Evolutionary conservation across 1,140 invertebrate genomes (phyloP).

Genomic region (Dendroctonus valens): DNA sequence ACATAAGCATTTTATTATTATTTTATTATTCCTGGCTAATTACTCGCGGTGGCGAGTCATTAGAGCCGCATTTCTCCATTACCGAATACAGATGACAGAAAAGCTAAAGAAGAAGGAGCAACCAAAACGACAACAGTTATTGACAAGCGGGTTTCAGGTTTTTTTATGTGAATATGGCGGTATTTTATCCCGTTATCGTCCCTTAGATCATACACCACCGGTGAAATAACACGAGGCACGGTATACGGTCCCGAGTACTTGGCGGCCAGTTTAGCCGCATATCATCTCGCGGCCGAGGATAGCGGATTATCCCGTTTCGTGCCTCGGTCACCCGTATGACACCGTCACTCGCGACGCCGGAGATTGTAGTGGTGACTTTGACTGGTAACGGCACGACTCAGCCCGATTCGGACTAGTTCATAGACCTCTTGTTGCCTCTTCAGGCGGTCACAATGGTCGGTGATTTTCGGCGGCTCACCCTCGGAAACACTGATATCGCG

Average conservation of each 20-base stretch:
- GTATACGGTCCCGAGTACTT: constrained; percentile 33
- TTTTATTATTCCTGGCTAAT: too few relatives aligned
- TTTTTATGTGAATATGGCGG: neutral
- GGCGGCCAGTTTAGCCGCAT: constrained; percentile 29
- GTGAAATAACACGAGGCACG: constrained; percentile 5
- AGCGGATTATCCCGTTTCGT: constrained; percentile 27
- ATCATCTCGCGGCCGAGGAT: constrained; percentile 20
- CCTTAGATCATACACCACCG: constrained; percentile 14
- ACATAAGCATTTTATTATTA: too few relatives aligned
- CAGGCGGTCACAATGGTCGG: constrained; percentile 48
- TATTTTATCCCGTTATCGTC: neutral
- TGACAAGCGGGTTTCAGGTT: neutral
- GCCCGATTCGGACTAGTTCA: constrained; percentile 20
- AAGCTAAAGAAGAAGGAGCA: too few relatives aligned
- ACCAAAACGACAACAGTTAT: too few relatives aligned
- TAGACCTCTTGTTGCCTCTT: constrained; percentile 7
- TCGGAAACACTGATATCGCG: neutral
- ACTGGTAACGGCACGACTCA: constrained; percentile 10
- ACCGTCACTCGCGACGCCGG: constrained; percentile 18
- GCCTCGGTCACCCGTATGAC: constrained; percentile 23
- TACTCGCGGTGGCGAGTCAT: too few relatives aligned
- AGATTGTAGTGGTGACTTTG: constrained; percentile 32
- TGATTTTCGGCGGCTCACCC: constrained; percentile 5
- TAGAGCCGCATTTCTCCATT: too few relatives aligned
- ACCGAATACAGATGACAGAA: too few relatives aligned